These are phyloP conservation scores for Alcis repandata DNA, from an alignment of 2,888 invertebrate species.

Conservation along the genomic window DNA sequence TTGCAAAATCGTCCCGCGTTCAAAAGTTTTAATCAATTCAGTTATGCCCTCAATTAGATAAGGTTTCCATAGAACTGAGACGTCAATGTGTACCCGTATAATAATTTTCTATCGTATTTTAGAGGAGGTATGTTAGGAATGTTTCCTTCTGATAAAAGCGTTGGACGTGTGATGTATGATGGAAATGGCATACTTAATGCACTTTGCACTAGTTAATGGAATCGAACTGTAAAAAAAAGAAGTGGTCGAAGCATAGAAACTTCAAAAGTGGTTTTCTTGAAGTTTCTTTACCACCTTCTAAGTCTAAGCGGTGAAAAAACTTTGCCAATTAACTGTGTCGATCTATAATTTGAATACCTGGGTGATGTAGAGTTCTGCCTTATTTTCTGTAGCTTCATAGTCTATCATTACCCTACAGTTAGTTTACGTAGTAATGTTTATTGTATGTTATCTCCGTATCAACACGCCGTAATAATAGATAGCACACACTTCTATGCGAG, in stretches of 20 bases:
- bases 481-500: constrained; percentile 30
- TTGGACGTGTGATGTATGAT: constrained; percentile 14
- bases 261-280: no score
- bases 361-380: not conserved
- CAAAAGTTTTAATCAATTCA: constrained; percentile 35
- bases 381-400: constrained; percentile 10
- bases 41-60: constrained; percentile 46
- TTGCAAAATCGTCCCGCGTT: not conserved
- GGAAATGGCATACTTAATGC: constrained; percentile 14
- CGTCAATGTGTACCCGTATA: constrained; percentile 51
- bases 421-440: constrained; percentile 48
- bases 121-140: constrained; percentile 22
- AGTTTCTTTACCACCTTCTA: not conserved
- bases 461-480: constrained; percentile 49
- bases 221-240: no score
- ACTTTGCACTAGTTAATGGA: not conserved
- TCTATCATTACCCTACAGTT: constrained; percentile 17
- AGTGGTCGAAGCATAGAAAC: no score
- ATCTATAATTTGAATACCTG: no score
- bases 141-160: constrained; percentile 27
- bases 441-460: constrained; percentile 51
- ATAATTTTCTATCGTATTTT: constrained; percentile 41
- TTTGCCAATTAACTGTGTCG: no score
- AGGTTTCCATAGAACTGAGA: constrained; percentile 43
- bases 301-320: no score